Evolutionary conservation across 2,888 invertebrate species (phyloP), one percentile per base, ranked within the genome.

Genomic region (Arrhopalites spinosus): DNA sequence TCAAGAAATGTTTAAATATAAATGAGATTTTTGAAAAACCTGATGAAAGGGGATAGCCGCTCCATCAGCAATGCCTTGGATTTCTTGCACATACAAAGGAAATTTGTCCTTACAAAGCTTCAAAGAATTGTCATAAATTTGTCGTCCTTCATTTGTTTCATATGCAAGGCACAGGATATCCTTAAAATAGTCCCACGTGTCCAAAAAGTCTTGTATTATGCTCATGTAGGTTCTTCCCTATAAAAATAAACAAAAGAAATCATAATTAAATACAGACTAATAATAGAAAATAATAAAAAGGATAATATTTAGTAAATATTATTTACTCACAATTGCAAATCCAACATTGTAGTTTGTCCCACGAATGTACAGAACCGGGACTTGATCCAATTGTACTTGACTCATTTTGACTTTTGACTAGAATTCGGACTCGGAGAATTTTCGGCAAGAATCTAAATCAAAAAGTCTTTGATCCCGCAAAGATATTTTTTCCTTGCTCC

Each of bases 41-140:
- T 93, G 91, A 82, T 92, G 86, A 85, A 95, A 95, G 0, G 93
- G 91, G 2, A 95, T 91, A 80, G 90, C 88, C 0, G 94, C 91
- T 0, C 95, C 95, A 84, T 94, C 93, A 11, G 95, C 92, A n/a
- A 91, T 89, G 5, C 95, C 95, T 84, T 92, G 90, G 59, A 95
- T 87, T 86, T 95, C 95, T 77, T 90, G 88, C 1, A 95, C 87
- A 84, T 95, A 95, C 83, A 93, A 92, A 0, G 95, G 94, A 85
- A 90, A 94, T 82, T 90, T 90, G 66, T 87, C 85, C 81, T 89
- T 89, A 80, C 92, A 91, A 78, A 88, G 88, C 2, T 87, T 88
- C 63, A 95, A 87, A 0, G 93, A 93, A 74, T 89, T 90, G 29
- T 94, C 92, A 84, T 94, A 95, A 0, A 91, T 90, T 77, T 87